phyloP scores from a whole-genome alignment of 2,797 vertebrate genomes.

The Protosalanx chinensis region DNA sequence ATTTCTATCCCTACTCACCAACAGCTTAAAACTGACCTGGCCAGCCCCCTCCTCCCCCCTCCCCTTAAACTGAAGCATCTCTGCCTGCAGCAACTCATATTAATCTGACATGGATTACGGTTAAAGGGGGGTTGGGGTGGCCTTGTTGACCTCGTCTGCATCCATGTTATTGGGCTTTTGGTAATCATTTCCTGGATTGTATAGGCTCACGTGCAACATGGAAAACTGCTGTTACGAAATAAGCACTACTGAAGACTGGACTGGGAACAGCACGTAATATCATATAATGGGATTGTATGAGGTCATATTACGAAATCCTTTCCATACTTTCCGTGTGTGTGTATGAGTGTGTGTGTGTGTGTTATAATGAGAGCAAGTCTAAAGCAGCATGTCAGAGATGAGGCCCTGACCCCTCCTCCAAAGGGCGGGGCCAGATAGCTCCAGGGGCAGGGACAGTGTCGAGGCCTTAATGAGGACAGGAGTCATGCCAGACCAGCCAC shows the following conservation, averaged over 20 bases:
- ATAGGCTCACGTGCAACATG: no score
- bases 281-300: no score
- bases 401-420: conserved; percentile 37
- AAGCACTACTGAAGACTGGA: no score
- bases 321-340: no score
- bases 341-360: no score
- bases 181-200: background rate
- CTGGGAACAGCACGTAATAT: no score
- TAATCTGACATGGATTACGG: conserved; percentile 9
- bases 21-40: background rate
- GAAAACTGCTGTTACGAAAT: no score
- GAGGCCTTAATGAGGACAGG: conserved; percentile 57
- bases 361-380: background rate
- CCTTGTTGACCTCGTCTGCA: background rate
- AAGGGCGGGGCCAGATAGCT: conserved; percentile 32
- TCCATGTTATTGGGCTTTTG: background rate
- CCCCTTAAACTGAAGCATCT: background rate
- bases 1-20: no score
- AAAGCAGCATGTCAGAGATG: conserved; percentile 3
- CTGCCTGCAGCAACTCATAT: background rate
- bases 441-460: conserved; percentile 36
- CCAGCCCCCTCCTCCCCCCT: no score
- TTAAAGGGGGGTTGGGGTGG: background rate
- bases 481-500: conserved; percentile 54
- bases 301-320: no score